Percentiles rank a stretch among this genome's conserved stretches.
These are phyloP conservation scores for Tupiocoris notatus DNA, from an alignment of 2,888 invertebrate species.

Conservation along the genomic window DNA sequence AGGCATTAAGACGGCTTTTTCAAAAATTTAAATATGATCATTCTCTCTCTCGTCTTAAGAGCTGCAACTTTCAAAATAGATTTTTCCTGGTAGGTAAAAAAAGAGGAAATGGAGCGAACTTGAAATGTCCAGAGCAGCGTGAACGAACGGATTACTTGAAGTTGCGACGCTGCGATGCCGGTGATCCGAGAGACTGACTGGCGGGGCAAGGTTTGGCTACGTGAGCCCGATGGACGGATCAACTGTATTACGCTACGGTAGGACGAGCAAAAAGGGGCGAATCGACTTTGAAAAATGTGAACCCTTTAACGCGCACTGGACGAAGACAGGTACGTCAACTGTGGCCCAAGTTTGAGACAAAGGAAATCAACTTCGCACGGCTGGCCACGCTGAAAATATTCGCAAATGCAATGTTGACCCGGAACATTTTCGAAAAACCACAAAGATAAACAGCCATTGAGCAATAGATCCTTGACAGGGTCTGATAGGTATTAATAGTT, in stretches of 20 bases:
- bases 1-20: no score
- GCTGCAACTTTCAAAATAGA: background rate
- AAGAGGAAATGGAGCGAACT: constrained; percentile 39
- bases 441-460: background rate
- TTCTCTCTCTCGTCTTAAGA: no score
- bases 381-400: background rate
- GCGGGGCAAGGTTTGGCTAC: background rate
- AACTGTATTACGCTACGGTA: constrained; percentile 35
- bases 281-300: constrained; percentile 36
- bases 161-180: background rate
- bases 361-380: background rate
- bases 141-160: constrained; percentile 26
- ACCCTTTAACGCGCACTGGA: background rate
- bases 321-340: background rate
- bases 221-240: constrained; percentile 28
- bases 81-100: background rate
- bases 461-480: no score
- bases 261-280: constrained; percentile 17
- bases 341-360: background rate
- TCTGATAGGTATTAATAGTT: no score
- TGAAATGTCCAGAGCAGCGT: constrained; percentile 33
- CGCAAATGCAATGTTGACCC: background rate
- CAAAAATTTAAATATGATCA: no score
- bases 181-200: background rate
- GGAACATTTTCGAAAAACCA: background rate